Evolutionary conservation across 2,113 vertebrate genomes (phyloP).

Genomic region (Parus major): DNA sequence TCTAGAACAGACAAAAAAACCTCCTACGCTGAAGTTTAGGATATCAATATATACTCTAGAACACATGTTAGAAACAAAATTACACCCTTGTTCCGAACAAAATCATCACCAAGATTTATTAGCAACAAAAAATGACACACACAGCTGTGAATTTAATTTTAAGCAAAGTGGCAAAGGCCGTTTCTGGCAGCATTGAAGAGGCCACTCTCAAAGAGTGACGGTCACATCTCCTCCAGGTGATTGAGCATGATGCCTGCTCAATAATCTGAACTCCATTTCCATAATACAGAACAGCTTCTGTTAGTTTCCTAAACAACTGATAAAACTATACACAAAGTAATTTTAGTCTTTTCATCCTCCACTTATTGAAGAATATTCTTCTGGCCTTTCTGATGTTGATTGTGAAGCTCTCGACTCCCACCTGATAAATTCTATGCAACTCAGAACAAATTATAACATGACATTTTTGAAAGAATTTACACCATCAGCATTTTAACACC

Average conservation of each 20-base stretch:
- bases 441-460: background rate
- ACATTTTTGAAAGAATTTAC: background rate
- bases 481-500: background rate
- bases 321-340: background rate
- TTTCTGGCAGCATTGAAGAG: background rate
- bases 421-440: background rate
- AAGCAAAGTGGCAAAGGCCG: background rate
- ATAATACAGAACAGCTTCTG: background rate
- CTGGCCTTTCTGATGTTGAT: background rate
- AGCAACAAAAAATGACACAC: background rate
- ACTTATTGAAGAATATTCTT: background rate
- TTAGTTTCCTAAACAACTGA: background rate
- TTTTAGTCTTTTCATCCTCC: background rate
- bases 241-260: background rate
- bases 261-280: background rate
- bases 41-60: background rate
- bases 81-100: background rate
- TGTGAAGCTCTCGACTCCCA: background rate
- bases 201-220: background rate
- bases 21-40: background rate
- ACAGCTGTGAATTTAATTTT: background rate
- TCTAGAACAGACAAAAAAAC: background rate
- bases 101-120: background rate
- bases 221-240: background rate
- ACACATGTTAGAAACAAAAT: background rate